phyloP scores from a whole-genome alignment of 2,113 vertebrate genomes.

The Nycticryphes semicollaris region DNA sequence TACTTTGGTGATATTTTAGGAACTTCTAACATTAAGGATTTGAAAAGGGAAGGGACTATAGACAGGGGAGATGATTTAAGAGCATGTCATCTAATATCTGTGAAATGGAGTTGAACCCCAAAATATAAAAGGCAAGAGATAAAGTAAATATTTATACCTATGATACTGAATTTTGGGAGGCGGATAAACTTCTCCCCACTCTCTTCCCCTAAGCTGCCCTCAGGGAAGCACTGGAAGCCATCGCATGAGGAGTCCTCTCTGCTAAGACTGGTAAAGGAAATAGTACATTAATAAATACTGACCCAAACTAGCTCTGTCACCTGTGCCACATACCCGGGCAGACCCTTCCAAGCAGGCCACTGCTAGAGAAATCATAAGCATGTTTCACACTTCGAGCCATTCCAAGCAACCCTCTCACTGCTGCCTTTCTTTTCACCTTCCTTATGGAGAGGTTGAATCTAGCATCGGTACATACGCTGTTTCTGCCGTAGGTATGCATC shows the following conservation, averaged over 20 bases:
- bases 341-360: background rate
- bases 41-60: background rate
- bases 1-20: background rate
- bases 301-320: background rate
- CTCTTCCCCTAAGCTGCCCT: background rate
- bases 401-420: background rate
- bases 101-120: background rate
- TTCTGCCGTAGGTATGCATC: accelerated
- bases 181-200: background rate
- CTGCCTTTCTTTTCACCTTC: background rate
- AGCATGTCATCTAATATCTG: background rate
- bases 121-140: background rate
- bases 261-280: background rate
- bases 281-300: background rate
- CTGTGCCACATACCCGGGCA: accelerated
- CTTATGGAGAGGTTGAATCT: background rate
- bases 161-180: background rate
- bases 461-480: accelerated
- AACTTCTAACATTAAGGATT: background rate
- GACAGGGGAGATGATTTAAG: background rate
- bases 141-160: background rate
- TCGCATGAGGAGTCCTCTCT: accelerated
- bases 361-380: background rate
- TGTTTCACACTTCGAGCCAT: background rate
- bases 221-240: background rate